Percentiles rank a stretch among this genome's conserved stretches.
Conservation (phyloP, 2,113 vertebrate genomes). For the Brachyhypopomus gauderio region DNA sequence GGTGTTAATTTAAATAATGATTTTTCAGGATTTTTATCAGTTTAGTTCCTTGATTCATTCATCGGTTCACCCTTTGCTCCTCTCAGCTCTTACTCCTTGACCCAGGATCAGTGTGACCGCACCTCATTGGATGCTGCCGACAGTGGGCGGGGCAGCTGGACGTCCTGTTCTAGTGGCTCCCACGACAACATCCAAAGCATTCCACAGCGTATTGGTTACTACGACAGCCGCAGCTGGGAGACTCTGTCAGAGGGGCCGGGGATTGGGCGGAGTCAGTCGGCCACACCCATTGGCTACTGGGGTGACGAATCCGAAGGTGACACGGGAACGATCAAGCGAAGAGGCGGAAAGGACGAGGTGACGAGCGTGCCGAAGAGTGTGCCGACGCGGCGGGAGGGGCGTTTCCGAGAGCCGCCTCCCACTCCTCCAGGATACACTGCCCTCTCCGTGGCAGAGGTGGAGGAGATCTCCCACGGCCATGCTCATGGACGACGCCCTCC, state of each 20-base stretch:
- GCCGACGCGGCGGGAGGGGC: constrained; percentile 86
- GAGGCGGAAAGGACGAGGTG: constrained; percentile 92
- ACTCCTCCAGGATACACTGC: constrained; percentile 95
- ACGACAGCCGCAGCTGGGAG: constrained; percentile 97
- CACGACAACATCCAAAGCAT: constrained; percentile 98
- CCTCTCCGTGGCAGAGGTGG: constrained; percentile 88
- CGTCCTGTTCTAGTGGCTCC: constrained; percentile 95
- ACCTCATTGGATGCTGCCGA: constrained; percentile 94
- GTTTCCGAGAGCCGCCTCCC: constrained; percentile 92
- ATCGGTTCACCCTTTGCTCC: neutral
- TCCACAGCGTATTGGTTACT: constrained; percentile 89
- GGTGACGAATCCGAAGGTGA: constrained; percentile 96
- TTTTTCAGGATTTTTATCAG: neutral
- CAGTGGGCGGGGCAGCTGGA: constrained; percentile 98
- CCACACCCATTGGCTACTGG: constrained; percentile 90
- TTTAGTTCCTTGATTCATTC: neutral
- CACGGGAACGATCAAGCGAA: constrained; percentile 95
- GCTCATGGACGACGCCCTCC: constrained; percentile 83
- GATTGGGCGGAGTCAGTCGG: constrained; percentile 88
- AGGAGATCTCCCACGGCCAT: constrained; percentile 81
- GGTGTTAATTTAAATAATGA: too few relatives aligned
- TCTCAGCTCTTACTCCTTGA: constrained; percentile 91
- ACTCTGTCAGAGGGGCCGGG: constrained; percentile 79
- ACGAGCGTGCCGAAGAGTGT: constrained; percentile 76
- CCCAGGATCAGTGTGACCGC: constrained; percentile 95